phyloP scores from a whole-genome alignment of 2,113 vertebrate genomes.

The Caretta caretta region DNA sequence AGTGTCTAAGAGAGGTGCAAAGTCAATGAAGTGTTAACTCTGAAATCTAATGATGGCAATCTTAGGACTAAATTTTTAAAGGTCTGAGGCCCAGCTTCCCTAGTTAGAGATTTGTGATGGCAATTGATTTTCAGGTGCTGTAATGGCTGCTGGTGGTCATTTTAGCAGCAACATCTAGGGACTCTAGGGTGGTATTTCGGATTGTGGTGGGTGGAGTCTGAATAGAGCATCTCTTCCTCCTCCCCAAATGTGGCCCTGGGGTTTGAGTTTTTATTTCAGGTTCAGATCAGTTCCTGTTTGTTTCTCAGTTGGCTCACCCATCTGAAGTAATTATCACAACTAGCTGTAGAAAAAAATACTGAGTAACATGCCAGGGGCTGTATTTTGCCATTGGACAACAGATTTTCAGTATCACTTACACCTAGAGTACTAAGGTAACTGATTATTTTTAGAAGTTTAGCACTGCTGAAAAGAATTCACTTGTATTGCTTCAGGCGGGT shows the following conservation, averaged over 20 bases:
- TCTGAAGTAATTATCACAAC: background rate
- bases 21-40: background rate
- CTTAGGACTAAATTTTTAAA: background rate
- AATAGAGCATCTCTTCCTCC: background rate
- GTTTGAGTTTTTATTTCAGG: background rate
- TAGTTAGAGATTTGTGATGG: background rate
- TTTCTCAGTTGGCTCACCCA: constrained; percentile 9
- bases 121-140: constrained; percentile 3
- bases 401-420: constrained; percentile 25
- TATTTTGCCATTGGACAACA: constrained; percentile 19
- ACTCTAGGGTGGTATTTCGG: background rate
- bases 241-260: background rate
- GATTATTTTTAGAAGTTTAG: constrained; percentile 8
- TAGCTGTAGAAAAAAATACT: background rate
- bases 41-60: background rate
- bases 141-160: constrained; percentile 13
- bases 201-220: background rate
- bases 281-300: constrained; percentile 4
- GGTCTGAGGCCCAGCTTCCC: background rate
- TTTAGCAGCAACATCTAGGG: background rate
- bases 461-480: constrained; percentile 64
- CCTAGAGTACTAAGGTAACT: constrained; percentile 28
- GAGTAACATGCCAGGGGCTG: background rate
- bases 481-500: constrained; percentile 64
- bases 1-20: background rate